Conservation (phyloP, 2,888 invertebrate genomes). For the Euproctis similis region DNA sequence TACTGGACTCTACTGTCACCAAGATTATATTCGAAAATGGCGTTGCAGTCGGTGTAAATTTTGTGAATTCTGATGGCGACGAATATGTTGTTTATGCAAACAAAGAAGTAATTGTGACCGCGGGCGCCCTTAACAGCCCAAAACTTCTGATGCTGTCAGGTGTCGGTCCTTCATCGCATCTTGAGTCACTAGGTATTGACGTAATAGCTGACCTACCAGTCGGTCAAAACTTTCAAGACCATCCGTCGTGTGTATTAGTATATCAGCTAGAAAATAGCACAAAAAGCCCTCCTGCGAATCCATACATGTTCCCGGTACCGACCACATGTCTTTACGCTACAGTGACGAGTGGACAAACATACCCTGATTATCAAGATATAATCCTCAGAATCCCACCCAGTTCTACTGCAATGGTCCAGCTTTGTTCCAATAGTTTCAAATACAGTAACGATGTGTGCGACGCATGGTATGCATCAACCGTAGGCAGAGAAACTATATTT, state of each 20-base stretch:
- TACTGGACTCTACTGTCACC: slow-evolving; percentile 1
- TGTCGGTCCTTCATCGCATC: slow-evolving; percentile 7
- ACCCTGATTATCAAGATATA: slow-evolving; percentile 22
- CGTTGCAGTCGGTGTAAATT: slow-evolving; percentile 8
- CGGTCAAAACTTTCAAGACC: slow-evolving; percentile 12
- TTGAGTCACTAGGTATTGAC: slow-evolving; percentile 7
- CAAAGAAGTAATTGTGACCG: slow-evolving; percentile 10
- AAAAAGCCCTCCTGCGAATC: slow-evolving; percentile 10
- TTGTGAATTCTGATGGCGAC: slow-evolving; percentile 3
- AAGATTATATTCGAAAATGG: slow-evolving; percentile 13
- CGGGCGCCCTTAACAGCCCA: slow-evolving; percentile 7
- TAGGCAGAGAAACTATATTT: slow-evolving; percentile 1
- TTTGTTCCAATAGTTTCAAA: not conserved
- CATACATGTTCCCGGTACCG: slow-evolving; percentile 16
- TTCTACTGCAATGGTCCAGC: slow-evolving; percentile 1
- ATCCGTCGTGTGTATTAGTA: slow-evolving; percentile 1
- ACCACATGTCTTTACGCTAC: slow-evolving; percentile 17
- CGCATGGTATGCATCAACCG: slow-evolving; percentile 18
- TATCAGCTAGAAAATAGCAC: slow-evolving; percentile 6
- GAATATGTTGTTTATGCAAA: slow-evolving; percentile 6
- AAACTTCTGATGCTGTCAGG: slow-evolving; percentile 13
- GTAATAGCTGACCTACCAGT: slow-evolving; percentile 13
- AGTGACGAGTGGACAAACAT: slow-evolving; percentile 11
- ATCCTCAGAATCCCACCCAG: slow-evolving; percentile 12
- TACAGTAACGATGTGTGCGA: slow-evolving; percentile 3